A percentile compares a stretch with the other conserved stretches of the same genome.
Conservation (phyloP, 2,797 vertebrate genomes). For the Onychomys leucogaster region DNA sequence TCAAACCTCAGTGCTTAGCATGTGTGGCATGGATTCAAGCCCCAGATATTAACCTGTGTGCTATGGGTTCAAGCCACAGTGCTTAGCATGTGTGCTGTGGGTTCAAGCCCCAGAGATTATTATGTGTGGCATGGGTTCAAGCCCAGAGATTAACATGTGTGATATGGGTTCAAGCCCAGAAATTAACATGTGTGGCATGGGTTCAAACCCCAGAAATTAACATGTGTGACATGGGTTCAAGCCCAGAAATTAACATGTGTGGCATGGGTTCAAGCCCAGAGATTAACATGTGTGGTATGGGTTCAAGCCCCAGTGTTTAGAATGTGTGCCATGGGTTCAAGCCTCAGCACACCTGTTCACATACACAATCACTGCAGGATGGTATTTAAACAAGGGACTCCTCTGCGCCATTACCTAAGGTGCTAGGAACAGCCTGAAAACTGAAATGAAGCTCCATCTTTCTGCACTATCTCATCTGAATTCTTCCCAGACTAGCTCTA, state of each 20-base stretch:
- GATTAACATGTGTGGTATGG: neutral
- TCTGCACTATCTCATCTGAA: neutral
- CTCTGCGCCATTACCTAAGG: neutral
- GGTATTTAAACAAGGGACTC: neutral
- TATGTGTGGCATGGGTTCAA: neutral
- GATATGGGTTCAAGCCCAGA: neutral
- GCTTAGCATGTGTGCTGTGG: neutral
- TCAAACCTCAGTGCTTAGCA: too few species aligned
- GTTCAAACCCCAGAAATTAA: neutral
- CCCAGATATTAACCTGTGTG: neutral
- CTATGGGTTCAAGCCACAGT: too few species aligned
- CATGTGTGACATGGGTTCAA: neutral
- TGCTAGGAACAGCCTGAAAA: neutral
- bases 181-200: neutral
- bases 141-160: too few species aligned
- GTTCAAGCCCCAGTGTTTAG: neutral
- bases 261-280: neutral
- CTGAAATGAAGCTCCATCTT: neutral
- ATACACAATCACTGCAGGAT: neutral
- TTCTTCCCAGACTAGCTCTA: neutral
- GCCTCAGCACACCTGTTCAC: neutral
- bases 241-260: neutral
- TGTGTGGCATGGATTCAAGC: neutral
- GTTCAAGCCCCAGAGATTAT: neutral
- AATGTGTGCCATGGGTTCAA: neutral